Evolutionary conservation across 2,113 vertebrate species (phyloP).

Genomic region (Alligator sinensis): DNA sequence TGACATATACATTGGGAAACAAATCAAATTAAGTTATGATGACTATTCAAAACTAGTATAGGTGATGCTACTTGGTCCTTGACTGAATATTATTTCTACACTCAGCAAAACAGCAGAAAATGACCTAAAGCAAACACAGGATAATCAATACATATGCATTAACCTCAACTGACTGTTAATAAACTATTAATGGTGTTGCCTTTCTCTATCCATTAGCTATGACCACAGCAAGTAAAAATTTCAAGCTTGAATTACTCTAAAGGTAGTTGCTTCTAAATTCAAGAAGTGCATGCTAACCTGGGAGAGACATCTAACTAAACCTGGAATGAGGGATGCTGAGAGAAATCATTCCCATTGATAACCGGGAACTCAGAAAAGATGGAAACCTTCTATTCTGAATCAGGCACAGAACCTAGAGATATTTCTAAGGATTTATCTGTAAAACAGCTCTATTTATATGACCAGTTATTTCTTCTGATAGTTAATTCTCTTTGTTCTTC

Average conservation of each 20-base stretch:
- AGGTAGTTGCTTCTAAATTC: not conserved
- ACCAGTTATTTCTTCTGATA: too few relatives aligned
- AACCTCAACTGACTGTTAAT: not conserved
- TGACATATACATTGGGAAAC: not conserved
- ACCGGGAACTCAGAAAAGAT: not conserved
- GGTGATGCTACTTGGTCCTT: not conserved
- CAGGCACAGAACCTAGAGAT: not conserved
- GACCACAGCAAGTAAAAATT: not conserved
- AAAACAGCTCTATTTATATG: too few relatives aligned
- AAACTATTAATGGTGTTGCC: not conserved
- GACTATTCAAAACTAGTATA: not conserved
- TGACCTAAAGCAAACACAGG: not conserved
- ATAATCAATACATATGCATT: not conserved
- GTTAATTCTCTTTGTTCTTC: too few relatives aligned
- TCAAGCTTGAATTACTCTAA: not conserved
- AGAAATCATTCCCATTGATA: not conserved
- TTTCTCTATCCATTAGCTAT: not conserved
- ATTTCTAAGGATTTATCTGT: not conserved
- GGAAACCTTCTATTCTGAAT: not conserved
- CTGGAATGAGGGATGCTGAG: not conserved
- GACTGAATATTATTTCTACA: not conserved
- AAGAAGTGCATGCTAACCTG: not conserved
- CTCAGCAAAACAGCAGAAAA: not conserved
- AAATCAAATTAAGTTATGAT: not conserved
- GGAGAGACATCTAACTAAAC: too few relatives aligned